Percentiles rank a stretch among this genome's conserved stretches.
Conservation (phyloP, 1,140 invertebrate species). For the Bombus huntii region DNA sequence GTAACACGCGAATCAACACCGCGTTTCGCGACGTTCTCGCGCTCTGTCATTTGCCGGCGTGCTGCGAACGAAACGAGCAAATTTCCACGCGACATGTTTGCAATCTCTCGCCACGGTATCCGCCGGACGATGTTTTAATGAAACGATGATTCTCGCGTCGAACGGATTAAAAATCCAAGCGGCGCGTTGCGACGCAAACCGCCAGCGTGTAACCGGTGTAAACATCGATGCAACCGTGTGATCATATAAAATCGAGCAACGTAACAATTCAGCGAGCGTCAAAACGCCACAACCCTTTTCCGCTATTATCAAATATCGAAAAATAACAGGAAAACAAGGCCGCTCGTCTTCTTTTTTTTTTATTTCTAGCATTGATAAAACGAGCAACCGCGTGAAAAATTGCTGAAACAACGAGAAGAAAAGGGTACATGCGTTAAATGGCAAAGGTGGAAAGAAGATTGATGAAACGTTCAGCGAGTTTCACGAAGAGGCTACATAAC, state of each 20-base stretch:
- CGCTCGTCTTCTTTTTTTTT: neutral
- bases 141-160: neutral
- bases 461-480: too few species aligned
- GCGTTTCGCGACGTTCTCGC: too few species aligned
- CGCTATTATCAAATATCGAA: constrained; percentile 14
- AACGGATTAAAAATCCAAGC: constrained; percentile 33
- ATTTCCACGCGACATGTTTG: constrained; percentile 1
- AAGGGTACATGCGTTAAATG: neutral
- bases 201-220: neutral
- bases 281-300: neutral
- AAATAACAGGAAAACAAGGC: neutral
- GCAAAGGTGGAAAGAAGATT: too few species aligned
- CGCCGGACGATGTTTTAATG: constrained; percentile 8
- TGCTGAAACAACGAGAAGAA: neutral
- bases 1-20: neutral
- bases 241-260: neutral
- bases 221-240: neutral
- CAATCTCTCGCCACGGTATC: neutral
- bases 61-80: neutral
- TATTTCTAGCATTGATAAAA: neutral
- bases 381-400: neutral
- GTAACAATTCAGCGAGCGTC: neutral
- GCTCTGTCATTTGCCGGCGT: neutral
- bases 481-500: too few species aligned
- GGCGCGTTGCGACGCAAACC: neutral